A percentile compares a stretch with the other conserved stretches of the same genome.
Conservation (phyloP, 2,888 invertebrate species). For the Noctua fimbriata region DNA sequence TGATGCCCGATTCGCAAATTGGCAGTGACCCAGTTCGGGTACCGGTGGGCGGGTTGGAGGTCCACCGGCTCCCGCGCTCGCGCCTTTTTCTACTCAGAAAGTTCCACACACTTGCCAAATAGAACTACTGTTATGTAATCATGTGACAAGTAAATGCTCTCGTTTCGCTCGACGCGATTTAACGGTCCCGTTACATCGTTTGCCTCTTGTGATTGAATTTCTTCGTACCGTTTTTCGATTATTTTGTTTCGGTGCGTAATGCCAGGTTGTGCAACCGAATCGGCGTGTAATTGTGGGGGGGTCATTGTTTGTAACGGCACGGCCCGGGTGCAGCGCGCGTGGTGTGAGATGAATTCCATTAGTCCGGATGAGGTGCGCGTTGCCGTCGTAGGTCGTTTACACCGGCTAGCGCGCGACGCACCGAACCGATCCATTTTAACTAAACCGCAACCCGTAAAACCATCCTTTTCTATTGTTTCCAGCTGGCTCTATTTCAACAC, state of each 20-base stretch:
- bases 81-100: constrained; percentile 72
- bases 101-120: constrained; percentile 63
- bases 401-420: constrained; percentile 66
- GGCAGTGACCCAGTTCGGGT: constrained; percentile 82
- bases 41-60: constrained; percentile 73
- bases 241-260: constrained; percentile 75
- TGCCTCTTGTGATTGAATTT: constrained; percentile 65
- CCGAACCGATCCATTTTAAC: constrained; percentile 55
- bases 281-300: constrained; percentile 78
- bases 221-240: constrained; percentile 74
- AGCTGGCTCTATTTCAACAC: constrained; percentile 47
- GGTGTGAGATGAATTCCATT: constrained; percentile 87
- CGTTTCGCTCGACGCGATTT: constrained; percentile 67
- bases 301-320: constrained; percentile 87
- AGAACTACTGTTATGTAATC: constrained; percentile 66
- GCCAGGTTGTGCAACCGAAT: constrained; percentile 79
- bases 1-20: constrained; percentile 79
- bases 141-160: constrained; percentile 70
- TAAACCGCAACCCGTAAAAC: constrained; percentile 46
- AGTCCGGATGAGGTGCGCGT: constrained; percentile 73
- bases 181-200: constrained; percentile 70
- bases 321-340: constrained; percentile 72
- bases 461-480: constrained; percentile 46
- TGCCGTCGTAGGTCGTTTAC: constrained; percentile 77
- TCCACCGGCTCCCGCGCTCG: constrained; percentile 71